Evolutionary conservation across 2,888 invertebrate species (phyloP).

Genomic region (Drosophila mayaguana): DNA sequence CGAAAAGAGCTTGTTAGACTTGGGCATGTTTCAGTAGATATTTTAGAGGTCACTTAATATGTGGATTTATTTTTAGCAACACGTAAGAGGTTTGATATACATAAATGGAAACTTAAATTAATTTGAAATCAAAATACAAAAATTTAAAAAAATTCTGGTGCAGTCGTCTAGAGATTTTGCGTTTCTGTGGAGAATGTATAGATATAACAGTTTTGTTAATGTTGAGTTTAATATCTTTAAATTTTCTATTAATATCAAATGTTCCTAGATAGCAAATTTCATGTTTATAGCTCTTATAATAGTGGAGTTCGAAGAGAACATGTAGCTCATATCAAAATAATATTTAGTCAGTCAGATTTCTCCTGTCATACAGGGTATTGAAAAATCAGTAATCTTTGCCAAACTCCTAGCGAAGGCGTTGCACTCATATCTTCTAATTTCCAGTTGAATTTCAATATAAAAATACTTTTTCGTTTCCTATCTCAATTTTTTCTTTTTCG

Average conservation of each 20-base stretch:
- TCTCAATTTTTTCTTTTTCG: constrained; percentile 11
- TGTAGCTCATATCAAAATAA: not conserved
- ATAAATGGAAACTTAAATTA: no score
- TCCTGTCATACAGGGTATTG: not conserved
- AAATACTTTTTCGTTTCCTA: constrained; percentile 40
- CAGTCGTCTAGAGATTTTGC: no score
- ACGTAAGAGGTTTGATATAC: no score
- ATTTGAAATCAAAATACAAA: no score
- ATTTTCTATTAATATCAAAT: not conserved
- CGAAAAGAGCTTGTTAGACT: not conserved
- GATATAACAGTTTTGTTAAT: no score
- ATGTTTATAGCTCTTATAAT: not conserved
- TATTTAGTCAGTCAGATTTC: not conserved
- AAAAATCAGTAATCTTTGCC: not conserved
- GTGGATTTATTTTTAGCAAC: no score
- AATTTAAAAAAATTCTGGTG: no score
- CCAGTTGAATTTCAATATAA: constrained; percentile 48
- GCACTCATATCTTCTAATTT: constrained; percentile 10
- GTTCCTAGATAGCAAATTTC: not conserved
- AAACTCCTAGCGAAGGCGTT: constrained; percentile 30
- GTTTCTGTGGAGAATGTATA: no score
- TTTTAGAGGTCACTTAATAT: no score
- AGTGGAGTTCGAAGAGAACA: not conserved
- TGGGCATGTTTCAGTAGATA: not conserved
- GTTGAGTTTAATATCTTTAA: no score